Evolutionary conservation across 2,113 vertebrate genomes (phyloP).

Genomic region (Hyaena hyaena): DNA sequence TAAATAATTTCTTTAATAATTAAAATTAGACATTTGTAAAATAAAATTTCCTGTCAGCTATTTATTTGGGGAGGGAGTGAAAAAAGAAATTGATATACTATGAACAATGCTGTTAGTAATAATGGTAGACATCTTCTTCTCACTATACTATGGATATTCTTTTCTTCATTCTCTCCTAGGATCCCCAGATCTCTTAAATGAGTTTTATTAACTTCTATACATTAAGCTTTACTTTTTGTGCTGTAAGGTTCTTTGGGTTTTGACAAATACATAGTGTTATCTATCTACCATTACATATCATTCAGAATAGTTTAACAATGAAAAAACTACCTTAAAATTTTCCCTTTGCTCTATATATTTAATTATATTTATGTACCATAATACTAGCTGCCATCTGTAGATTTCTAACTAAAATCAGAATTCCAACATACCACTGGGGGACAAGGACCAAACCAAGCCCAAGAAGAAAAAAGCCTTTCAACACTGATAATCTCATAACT

Average conservation of each 20-base stretch:
- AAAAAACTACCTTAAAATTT: not conserved
- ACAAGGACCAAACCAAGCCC: not conserved
- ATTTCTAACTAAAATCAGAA: not conserved
- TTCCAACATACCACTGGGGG: not conserved
- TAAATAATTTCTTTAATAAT: constrained; percentile 72
- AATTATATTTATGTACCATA: not conserved
- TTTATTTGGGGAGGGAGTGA: not conserved
- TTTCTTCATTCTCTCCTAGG: not conserved
- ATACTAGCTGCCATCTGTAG: not conserved
- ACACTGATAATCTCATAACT: not conserved
- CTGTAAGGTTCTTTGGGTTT: not conserved
- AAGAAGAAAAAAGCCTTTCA: not conserved
- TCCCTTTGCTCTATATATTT: not conserved
- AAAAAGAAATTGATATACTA: not conserved
- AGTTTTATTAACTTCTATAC: not conserved
- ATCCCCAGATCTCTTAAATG: not conserved
- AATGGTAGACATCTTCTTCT: not conserved
- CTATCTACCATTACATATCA: not conserved
- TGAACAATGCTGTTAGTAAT: not conserved
- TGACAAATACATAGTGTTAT: not conserved
- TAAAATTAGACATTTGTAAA: constrained; percentile 61
- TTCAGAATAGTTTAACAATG: not conserved
- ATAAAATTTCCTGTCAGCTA: not conserved
- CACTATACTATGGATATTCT: not conserved
- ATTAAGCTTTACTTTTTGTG: not conserved